Conservation (phyloP, 1,140 invertebrate genomes). For the Theocolax elegans region DNA sequence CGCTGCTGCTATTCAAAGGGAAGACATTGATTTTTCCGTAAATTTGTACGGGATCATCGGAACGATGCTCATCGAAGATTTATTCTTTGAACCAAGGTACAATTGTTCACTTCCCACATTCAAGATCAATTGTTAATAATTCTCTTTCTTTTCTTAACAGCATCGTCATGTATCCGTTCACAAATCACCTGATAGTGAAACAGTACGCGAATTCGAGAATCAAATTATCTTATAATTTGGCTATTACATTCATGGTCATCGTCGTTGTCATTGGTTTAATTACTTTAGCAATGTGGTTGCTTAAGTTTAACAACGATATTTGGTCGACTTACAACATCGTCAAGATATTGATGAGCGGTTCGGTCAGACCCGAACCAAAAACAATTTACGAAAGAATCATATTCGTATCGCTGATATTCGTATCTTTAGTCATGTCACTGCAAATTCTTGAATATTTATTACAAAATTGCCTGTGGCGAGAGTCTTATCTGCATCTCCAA, state of each 20-base stretch:
- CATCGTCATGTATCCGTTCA: neutral
- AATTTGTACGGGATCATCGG: slow-evolving; percentile 10
- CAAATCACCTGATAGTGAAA: slow-evolving; percentile 9
- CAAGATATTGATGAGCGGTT: neutral
- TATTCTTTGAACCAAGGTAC: slow-evolving; percentile 1
- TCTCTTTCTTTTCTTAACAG: neutral
- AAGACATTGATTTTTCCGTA: neutral
- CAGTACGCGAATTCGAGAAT: neutral
- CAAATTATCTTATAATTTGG: neutral
- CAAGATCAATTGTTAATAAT: neutral
- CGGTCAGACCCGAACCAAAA: neutral
- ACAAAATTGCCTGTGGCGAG: neutral
- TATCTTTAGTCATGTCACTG: neutral
- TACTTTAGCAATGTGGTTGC: neutral
- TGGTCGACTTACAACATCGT: neutral
- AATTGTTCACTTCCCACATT: neutral
- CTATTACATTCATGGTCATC: neutral
- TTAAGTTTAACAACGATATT: neutral
- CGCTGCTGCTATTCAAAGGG: neutral
- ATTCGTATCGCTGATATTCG: neutral
- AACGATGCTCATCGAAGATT: neutral
- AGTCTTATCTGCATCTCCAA: neutral
- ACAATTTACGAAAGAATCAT: neutral
- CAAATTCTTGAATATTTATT: neutral
- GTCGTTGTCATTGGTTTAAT: neutral